Evolutionary conservation across 2,797 vertebrate species (phyloP).

Genomic region (Manis javanica): DNA sequence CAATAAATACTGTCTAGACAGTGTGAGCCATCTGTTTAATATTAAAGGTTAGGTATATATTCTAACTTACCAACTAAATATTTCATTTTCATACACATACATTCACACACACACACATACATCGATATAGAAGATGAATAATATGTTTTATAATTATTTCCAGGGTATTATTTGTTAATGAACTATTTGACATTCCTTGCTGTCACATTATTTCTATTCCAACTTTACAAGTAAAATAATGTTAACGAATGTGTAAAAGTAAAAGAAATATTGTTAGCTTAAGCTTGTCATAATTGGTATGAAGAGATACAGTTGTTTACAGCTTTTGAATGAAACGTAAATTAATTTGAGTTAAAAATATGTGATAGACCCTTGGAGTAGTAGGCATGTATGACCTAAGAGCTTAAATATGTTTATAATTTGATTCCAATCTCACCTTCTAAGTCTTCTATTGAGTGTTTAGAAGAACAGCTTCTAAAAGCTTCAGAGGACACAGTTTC

Average conservation of each 20-base stretch:
- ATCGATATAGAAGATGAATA: neutral
- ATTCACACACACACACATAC: neutral
- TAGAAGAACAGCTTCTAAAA: neutral
- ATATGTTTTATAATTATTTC: neutral
- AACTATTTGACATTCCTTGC: neutral
- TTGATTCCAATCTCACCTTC: neutral
- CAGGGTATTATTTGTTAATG: neutral
- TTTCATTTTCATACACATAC: conserved; percentile 6
- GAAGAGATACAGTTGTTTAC: neutral
- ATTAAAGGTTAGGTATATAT: conserved; percentile 32
- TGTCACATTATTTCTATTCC: neutral
- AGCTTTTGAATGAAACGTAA: neutral
- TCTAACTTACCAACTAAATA: neutral
- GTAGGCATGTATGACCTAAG: neutral
- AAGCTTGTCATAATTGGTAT: neutral
- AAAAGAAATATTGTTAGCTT: neutral
- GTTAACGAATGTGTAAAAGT: neutral
- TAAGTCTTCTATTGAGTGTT: neutral
- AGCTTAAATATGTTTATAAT: neutral
- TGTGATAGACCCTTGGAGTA: neutral
- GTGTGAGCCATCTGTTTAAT: conserved; percentile 12
- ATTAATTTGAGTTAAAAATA: neutral
- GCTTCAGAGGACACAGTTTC: neutral
- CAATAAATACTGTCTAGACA: conserved; percentile 39
- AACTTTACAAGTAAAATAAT: neutral